These are phyloP conservation scores for Lycodopsis pacificus DNA, from an alignment of 2,797 vertebrate genomes.

Conservation along the genomic window DNA sequence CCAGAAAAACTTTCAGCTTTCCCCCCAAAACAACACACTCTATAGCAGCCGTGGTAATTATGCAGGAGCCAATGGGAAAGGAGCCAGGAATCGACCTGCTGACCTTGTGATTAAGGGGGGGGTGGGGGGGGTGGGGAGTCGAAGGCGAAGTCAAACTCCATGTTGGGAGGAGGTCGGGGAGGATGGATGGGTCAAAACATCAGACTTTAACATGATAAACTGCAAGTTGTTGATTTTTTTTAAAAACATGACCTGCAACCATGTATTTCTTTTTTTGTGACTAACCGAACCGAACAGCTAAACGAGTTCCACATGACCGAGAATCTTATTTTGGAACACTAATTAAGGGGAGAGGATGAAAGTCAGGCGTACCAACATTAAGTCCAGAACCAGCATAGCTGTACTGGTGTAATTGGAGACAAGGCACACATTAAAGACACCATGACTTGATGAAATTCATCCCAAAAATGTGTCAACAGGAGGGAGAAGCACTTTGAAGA, in stretches of 20 bases:
- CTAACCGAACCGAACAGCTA: too few relatives aligned
- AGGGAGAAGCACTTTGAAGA: slow-evolving; percentile 83
- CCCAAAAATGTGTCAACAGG: slow-evolving; percentile 47
- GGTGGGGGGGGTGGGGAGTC: background rate
- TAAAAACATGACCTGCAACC: too few relatives aligned
- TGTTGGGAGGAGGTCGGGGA: background rate
- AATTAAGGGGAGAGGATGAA: background rate
- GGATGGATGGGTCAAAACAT: background rate
- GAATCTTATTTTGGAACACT: background rate
- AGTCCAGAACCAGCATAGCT: slow-evolving; percentile 9
- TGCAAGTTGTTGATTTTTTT: background rate
- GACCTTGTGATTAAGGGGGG: background rate
- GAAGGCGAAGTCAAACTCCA: background rate
- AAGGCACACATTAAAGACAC: slow-evolving; percentile 13
- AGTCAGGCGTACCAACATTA: background rate
- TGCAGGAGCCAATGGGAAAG: background rate
- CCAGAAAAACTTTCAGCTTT: background rate
- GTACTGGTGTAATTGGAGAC: slow-evolving; percentile 9
- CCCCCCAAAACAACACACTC: background rate
- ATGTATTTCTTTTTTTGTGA: too few relatives aligned
- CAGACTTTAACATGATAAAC: background rate
- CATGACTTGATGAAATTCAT: slow-evolving; percentile 24
- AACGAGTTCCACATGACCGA: background rate
- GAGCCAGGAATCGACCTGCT: background rate
- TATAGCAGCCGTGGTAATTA: background rate